Base-by-base conservation (phyloP, 2,113 vertebrate genomes). In the Neogale vison region DNA sequence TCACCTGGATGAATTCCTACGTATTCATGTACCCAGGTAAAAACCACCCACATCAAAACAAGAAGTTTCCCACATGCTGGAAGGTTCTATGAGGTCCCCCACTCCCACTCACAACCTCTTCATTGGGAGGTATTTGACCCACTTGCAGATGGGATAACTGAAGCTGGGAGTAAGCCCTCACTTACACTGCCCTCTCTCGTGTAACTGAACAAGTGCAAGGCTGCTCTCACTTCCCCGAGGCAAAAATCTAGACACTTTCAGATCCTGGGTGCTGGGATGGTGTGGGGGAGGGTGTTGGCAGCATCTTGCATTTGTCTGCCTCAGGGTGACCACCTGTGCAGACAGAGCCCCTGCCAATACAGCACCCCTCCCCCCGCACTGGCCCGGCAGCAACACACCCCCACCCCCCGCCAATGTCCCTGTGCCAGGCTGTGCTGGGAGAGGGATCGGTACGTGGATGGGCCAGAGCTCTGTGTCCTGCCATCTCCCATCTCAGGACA, bases 241-340 rank as follows among this genome's bases (percentile, higher is more conserved):
- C 23, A 21, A 67, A 74, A 50, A 15, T 71, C 59, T 55, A 26
- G 87, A 92, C 90, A 77, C 50, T 67, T 88, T 80, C n/a, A 55
- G 90, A 71, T 67, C 82, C 39, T 0, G 2, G 34, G 61, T 69
- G 52, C 72, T 15, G 7, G 57, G 39, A 24, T 31, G 34, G 18
- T 55, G n/a, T 1, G 55, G 79, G 81, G 93, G 96, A 87, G 34
- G 71, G 36, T 45, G 36, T 65, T 96, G 96, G 96, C 96, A 93
- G 80, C n/a, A n/a, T 89, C 50, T 57, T 31, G 45, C 26, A 42
- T 95, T 29, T 24, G 79, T 63, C 29, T 90, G 97, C 98, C 97
- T 97, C n/a, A 82, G 97, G 97, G 97, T 2, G 90, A 95, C 97
- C 98, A 98, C 97, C 97, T 98, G 97, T 96, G 95, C 94, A 94